These are phyloP conservation scores for Autographa gamma DNA, from an alignment of 2,888 invertebrate species.

Conservation along the genomic window DNA sequence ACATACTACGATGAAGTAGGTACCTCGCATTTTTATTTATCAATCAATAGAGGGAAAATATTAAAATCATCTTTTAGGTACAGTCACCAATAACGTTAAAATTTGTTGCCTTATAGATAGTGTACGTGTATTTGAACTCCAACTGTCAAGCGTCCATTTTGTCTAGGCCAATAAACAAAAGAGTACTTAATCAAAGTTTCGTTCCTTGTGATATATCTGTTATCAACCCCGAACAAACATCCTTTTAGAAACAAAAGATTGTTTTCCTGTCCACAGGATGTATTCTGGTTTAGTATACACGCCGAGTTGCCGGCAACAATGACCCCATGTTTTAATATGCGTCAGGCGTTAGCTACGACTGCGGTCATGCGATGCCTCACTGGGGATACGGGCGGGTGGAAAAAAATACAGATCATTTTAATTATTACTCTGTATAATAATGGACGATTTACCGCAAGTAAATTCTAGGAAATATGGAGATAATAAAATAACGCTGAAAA, in stretches of 20 bases:
- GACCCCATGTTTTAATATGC: slow-evolving; percentile 75
- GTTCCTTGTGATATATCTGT: slow-evolving; percentile 17
- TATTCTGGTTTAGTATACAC: slow-evolving; percentile 73
- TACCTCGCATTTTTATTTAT: not conserved
- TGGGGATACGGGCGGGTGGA: slow-evolving; percentile 35
- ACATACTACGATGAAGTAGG: not conserved
- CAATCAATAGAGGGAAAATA: not conserved
- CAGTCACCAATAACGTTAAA: not conserved
- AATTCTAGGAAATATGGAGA: not conserved
- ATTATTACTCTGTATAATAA: not conserved
- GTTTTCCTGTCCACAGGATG: slow-evolving; percentile 72
- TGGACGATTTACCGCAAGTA: not conserved
- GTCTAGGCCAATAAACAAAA: not conserved
- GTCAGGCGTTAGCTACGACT: slow-evolving; percentile 51
- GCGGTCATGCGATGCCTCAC: slow-evolving; percentile 41
- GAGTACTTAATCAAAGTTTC: slow-evolving; percentile 7
- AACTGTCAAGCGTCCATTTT: not conserved
- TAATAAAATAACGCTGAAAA: not conserved
- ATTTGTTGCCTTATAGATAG: not conserved
- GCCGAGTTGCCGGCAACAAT: slow-evolving; percentile 72
- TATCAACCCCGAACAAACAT: slow-evolving; percentile 59
- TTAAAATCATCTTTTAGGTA: not conserved
- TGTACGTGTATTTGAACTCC: not conserved
- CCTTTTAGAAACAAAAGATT: slow-evolving; percentile 73
- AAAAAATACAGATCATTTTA: slow-evolving; percentile 16